Percentiles rank a stretch among this genome's conserved stretches.
Conservation (phyloP, 2,888 invertebrate species). For the Xestoiulus laeticollis region DNA sequence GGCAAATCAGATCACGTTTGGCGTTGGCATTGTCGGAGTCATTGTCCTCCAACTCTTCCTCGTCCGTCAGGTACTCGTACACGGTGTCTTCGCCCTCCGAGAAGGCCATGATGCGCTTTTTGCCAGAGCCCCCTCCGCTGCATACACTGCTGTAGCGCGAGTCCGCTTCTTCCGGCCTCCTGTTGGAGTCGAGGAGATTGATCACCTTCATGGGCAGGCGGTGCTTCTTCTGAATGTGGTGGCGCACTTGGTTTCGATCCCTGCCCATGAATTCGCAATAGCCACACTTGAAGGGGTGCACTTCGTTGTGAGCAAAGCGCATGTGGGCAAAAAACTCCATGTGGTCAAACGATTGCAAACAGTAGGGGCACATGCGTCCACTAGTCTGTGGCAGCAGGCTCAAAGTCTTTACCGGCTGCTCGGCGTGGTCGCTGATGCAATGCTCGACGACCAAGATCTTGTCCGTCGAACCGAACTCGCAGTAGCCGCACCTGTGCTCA, state of each 20-base stretch:
- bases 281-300: slow-evolving; percentile 58
- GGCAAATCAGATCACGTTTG: slow-evolving; percentile 49
- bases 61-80: slow-evolving; percentile 56
- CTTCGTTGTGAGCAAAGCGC: slow-evolving; percentile 56
- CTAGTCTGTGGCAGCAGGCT: slow-evolving; percentile 48
- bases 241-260: slow-evolving; percentile 58
- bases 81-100: slow-evolving; percentile 56
- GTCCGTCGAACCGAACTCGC: slow-evolving; percentile 53
- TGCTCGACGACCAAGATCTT: slow-evolving; percentile 55
- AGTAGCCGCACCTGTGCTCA: slow-evolving; percentile 54
- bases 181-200: slow-evolving; percentile 31
- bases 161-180: not conserved
- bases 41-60: slow-evolving; percentile 53
- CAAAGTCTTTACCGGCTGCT: slow-evolving; percentile 52
- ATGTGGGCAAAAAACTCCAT: slow-evolving; percentile 57
- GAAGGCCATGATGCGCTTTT: slow-evolving; percentile 53
- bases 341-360: slow-evolving; percentile 54
- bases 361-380: slow-evolving; percentile 55
- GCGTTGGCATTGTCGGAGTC: slow-evolving; percentile 16
- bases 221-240: slow-evolving; percentile 58
- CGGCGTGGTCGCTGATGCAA: slow-evolving; percentile 54
- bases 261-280: slow-evolving; percentile 58
- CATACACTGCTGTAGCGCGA: not conserved
- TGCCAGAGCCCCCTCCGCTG: not conserved
- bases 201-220: slow-evolving; percentile 52